A percentile compares a stretch with the other conserved stretches of the same genome.
Conservation (phyloP, 2,888 invertebrate genomes). For the Hemicrepidius hirtus region DNA sequence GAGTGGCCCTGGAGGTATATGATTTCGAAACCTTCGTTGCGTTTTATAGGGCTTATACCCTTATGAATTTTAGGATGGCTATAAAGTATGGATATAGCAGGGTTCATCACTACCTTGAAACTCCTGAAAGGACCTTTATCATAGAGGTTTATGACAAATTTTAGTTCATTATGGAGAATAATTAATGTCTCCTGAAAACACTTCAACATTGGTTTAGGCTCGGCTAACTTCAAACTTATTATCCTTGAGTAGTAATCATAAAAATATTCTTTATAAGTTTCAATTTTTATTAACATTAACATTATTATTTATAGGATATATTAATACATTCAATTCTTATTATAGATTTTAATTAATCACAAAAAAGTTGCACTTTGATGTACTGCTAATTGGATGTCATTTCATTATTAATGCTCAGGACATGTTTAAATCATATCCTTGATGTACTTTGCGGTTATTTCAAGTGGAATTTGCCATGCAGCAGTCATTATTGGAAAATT, state of each 20-base stretch:
- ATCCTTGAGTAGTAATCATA: too few species aligned
- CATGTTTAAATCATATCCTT: neutral
- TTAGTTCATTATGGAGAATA: slow-evolving; percentile 18
- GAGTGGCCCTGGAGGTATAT: neutral
- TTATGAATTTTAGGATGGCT: slow-evolving; percentile 25
- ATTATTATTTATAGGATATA: too few species aligned
- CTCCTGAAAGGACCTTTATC: slow-evolving; percentile 11
- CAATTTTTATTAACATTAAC: too few species aligned
- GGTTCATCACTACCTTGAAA: slow-evolving; percentile 8
- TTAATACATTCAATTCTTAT: too few species aligned
- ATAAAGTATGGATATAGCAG: slow-evolving; percentile 8
- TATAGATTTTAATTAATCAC: too few species aligned
- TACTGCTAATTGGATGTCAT: neutral
- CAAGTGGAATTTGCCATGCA: too few species aligned
- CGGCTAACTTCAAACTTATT: too few species aligned
- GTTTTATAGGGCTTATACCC: slow-evolving; percentile 10
- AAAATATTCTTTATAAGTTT: too few species aligned
- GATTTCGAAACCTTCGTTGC: slow-evolving; percentile 14
- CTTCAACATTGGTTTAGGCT: too few species aligned
- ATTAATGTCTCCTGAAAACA: slow-evolving; percentile 1
- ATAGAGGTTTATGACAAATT: slow-evolving; percentile 13
- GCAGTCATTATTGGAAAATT: too few species aligned
- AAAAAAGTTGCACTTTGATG: neutral
- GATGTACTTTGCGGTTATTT: neutral
- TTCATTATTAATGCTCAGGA: neutral